Evolutionary conservation across 2,797 vertebrate species (phyloP).

Genomic region (Petrocephalus sullivani): DNA sequence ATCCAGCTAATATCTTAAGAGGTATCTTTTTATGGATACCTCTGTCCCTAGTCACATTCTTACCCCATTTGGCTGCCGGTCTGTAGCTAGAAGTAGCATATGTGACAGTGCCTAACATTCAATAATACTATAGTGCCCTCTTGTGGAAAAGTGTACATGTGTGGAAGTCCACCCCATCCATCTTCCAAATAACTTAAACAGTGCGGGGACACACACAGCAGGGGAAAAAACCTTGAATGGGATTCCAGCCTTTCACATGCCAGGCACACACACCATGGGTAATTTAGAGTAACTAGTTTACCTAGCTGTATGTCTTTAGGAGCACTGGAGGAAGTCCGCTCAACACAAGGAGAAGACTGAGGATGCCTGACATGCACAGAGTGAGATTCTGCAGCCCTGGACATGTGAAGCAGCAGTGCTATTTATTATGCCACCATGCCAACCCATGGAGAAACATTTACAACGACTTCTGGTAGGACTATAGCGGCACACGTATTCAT

Average conservation of each 20-base stretch:
- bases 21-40: background rate
- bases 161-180: background rate
- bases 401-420: background rate
- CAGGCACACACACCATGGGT: background rate
- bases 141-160: constrained; percentile 2
- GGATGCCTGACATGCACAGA: background rate
- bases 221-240: background rate
- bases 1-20: background rate
- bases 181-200: background rate
- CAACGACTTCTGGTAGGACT: background rate
- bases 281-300: background rate
- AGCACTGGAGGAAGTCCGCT: background rate
- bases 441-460: background rate
- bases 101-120: background rate
- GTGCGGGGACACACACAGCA: background rate
- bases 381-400: background rate
- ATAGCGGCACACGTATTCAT: background rate
- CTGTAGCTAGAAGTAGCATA: background rate
- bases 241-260: background rate
- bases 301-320: background rate
- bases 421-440: background rate
- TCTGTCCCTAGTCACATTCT: background rate
- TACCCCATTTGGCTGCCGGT: background rate
- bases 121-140: background rate
- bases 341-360: background rate